Evolutionary conservation across 1,140 invertebrate genomes (phyloP).

Genomic region (Hyphantria cunea): DNA sequence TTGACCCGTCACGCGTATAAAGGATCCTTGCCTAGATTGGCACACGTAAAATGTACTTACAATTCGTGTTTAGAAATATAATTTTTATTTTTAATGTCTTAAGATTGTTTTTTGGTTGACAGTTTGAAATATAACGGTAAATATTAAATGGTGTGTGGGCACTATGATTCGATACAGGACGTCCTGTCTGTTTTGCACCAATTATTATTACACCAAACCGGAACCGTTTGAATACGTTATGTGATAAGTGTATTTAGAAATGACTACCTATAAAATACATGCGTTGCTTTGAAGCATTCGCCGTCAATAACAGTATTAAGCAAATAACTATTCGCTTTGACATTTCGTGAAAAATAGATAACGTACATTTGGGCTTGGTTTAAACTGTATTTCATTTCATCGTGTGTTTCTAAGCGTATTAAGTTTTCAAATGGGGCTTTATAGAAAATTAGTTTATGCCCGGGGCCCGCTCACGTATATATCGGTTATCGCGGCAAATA

Average conservation of each 20-base stretch:
- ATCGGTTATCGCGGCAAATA: no score
- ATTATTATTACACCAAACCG: conserved; percentile 71
- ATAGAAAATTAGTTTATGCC: no score
- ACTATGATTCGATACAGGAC: conserved; percentile 72
- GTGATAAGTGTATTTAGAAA: conserved; percentile 22
- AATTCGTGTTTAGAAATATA: conserved; percentile 1
- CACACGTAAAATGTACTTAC: conserved; percentile 17
- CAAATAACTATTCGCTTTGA: neutral
- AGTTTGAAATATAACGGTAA: conserved; percentile 25
- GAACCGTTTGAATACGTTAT: conserved; percentile 63
- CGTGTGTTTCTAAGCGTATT: neutral
- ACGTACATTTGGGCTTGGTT: neutral
- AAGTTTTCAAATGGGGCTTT: neutral
- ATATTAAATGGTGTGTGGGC: conserved; percentile 36
- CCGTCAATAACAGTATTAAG: conserved; percentile 3
- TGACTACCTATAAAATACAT: conserved; percentile 6
- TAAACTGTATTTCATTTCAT: neutral
- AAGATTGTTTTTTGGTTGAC: conserved; percentile 31
- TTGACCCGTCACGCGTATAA: conserved; percentile 76
- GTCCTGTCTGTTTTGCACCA: conserved; percentile 74
- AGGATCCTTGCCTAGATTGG: conserved; percentile 56
- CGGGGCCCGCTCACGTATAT: no score
- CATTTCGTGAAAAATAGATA: neutral
- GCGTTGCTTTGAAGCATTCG: conserved; percentile 14
- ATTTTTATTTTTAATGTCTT: neutral